These are phyloP conservation scores for Panthera tigris DNA, from an alignment of 2,113 vertebrate species.

Conservation along the genomic window DNA sequence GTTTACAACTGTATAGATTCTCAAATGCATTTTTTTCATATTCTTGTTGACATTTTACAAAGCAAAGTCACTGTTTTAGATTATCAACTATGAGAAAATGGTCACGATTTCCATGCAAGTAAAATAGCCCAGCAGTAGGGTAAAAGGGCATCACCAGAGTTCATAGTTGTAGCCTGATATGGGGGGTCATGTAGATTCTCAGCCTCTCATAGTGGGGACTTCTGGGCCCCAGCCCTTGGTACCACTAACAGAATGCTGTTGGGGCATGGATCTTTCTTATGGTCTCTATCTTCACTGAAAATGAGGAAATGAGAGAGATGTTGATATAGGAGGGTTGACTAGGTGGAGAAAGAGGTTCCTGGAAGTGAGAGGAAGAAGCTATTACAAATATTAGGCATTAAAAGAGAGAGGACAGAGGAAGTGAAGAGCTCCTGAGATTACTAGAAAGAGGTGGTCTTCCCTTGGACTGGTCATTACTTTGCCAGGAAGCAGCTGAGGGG, in stretches of 20 bases:
- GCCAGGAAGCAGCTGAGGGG: not conserved
- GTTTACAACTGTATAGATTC: not conserved
- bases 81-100: not conserved
- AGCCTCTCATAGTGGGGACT: not conserved
- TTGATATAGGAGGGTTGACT: not conserved
- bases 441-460: not conserved
- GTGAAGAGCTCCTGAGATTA: not conserved
- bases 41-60: conserved; percentile 6
- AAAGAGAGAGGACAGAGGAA: not conserved
- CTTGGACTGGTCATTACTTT: not conserved
- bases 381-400: not conserved
- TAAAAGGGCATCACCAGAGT: not conserved
- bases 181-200: not conserved
- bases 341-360: not conserved
- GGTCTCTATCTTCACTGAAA: not conserved
- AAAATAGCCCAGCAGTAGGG: not conserved
- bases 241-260: not conserved
- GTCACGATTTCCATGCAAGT: not conserved
- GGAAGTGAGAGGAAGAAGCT: not conserved
- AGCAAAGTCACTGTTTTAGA: not conserved
- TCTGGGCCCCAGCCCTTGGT: not conserved
- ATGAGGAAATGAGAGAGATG: not conserved
- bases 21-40: not conserved
- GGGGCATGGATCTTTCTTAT: not conserved
- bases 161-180: not conserved